These are phyloP conservation scores for Nasonia oneida DNA, from an alignment of 2,888 invertebrate genomes.

Conservation along the genomic window DNA sequence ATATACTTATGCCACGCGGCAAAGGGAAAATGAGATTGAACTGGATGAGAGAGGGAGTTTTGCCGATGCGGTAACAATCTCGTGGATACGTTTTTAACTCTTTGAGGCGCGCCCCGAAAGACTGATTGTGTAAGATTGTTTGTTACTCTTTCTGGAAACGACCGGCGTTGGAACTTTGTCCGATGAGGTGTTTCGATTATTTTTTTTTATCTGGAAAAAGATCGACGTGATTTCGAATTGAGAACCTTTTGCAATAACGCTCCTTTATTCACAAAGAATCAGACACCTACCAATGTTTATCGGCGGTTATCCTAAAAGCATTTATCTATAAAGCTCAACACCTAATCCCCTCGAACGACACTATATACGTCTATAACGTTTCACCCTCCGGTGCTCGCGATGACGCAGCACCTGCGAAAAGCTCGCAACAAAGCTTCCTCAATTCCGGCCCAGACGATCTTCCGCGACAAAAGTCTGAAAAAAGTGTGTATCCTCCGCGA, in stretches of 20 bases:
- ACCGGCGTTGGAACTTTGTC: no score
- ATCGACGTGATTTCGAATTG: no score
- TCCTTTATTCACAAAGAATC: no score
- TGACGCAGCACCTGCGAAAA: not conserved
- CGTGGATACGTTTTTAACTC: conserved; percentile 14
- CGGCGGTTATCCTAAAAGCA: no score
- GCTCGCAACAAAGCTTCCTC: not conserved
- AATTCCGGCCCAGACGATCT: not conserved
- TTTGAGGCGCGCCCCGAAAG: not conserved
- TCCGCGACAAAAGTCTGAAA: not conserved
- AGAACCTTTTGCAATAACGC: no score
- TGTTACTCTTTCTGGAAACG: not conserved
- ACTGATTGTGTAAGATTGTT: not conserved
- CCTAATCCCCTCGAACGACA: no score
- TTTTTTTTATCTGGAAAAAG: no score
- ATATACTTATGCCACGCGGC: not conserved
- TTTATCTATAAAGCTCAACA: no score
- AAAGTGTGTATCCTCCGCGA: not conserved
- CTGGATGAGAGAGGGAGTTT: conserved; percentile 29
- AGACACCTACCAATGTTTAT: no score
- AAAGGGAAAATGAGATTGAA: conserved; percentile 34
- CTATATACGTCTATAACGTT: no score
- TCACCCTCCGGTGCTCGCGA: not conserved
- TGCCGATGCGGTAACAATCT: conserved; percentile 25
- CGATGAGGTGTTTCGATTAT: no score